phyloP scores from a whole-genome alignment of 2,113 vertebrate genomes.

The Turnix velox region DNA sequence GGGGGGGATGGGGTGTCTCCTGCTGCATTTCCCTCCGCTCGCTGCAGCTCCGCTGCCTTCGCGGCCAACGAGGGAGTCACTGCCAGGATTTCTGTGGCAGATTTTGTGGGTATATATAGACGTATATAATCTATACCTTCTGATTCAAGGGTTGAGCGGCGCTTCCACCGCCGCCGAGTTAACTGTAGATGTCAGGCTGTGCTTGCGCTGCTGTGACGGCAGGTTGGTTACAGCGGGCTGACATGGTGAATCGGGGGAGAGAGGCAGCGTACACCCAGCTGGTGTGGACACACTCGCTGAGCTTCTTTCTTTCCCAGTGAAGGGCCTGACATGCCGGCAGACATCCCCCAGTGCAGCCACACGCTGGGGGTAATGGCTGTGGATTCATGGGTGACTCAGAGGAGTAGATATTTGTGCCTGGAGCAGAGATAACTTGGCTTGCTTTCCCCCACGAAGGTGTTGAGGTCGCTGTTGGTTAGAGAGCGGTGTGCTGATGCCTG shows the following conservation, averaged over 20 bases:
- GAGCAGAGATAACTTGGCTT: background rate
- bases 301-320: background rate
- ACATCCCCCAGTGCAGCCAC: background rate
- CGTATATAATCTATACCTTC: accelerated
- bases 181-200: slow-evolving; percentile 67
- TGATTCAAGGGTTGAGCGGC: background rate
- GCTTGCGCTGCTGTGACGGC: slow-evolving; percentile 24
- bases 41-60: background rate
- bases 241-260: background rate
- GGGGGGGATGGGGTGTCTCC: background rate
- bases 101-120: accelerated
- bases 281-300: background rate
- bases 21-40: background rate
- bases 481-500: background rate
- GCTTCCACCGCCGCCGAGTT: slow-evolving; percentile 37
- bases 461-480: background rate
- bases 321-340: background rate
- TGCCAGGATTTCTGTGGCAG: background rate
- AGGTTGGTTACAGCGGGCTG: background rate
- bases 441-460: background rate
- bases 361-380: background rate
- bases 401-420: background rate
- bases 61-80: background rate
- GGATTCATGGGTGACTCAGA: background rate
- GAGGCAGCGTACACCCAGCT: background rate